phyloP scores from a whole-genome alignment of 2,113 vertebrate genomes.

The Dunckerocampus dactyliophorus region DNA sequence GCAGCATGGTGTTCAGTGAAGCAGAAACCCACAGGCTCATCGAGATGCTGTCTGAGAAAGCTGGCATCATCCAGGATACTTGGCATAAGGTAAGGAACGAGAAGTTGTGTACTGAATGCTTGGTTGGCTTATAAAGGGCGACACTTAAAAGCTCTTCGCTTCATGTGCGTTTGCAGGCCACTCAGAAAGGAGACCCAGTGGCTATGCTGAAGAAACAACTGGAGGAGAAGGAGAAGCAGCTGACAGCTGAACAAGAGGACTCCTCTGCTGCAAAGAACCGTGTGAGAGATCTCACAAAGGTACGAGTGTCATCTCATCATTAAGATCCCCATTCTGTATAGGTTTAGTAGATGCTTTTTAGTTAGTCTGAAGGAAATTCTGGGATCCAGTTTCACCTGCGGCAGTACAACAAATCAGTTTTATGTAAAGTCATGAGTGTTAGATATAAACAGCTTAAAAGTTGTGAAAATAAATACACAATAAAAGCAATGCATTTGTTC shows the following conservation, averaged over 20 bases:
- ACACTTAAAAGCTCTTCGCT: not conserved
- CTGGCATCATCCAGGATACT: constrained; percentile 81
- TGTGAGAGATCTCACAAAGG: constrained; percentile 85
- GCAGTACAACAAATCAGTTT: too few relatives aligned
- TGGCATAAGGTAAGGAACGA: constrained; percentile 84
- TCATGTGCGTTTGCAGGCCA: constrained; percentile 73
- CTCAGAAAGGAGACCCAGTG: constrained; percentile 87
- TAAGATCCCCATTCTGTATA: too few relatives aligned
- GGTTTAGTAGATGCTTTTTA: too few relatives aligned
- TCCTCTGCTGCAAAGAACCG: constrained; percentile 76
- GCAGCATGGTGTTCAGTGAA: constrained; percentile 86
- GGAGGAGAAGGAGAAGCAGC: constrained; percentile 89
- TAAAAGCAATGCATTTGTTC: too few relatives aligned
- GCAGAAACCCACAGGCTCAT: constrained; percentile 86
- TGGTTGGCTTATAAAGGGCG: not conserved
- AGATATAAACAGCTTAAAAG: too few relatives aligned
- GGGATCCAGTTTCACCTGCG: too few relatives aligned
- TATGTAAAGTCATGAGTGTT: too few relatives aligned
- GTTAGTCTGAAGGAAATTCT: too few relatives aligned
- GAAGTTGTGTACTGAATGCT: not conserved
- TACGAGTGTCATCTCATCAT: constrained; percentile 34
- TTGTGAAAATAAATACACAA: too few relatives aligned
- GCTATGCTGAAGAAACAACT: constrained; percentile 85
- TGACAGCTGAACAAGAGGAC: constrained; percentile 83
- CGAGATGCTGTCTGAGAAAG: constrained; percentile 87